Conservation (phyloP, 2,113 vertebrate genomes). For the Campylomormyrus numenius region DNA sequence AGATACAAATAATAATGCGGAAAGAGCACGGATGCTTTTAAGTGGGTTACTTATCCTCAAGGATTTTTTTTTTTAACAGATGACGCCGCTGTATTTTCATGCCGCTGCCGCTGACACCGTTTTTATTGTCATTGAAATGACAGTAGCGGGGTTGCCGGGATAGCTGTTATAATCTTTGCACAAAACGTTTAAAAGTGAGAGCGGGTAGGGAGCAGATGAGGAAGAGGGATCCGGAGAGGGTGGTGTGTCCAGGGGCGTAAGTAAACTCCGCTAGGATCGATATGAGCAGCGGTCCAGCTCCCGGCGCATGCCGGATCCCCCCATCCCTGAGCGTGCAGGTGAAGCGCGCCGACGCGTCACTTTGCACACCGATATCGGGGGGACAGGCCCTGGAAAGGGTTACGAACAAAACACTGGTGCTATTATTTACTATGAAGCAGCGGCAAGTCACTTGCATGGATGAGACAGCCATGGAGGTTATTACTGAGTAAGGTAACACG, state of each 20-base stretch:
- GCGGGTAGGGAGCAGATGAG: neutral
- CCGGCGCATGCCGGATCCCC: slow-evolving; percentile 10
- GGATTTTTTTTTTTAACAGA: neutral
- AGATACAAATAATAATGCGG: neutral
- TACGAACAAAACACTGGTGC: neutral
- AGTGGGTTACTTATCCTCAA: neutral
- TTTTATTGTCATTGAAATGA: slow-evolving; percentile 6
- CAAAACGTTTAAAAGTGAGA: neutral
- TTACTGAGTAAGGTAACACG: neutral
- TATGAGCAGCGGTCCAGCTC: neutral
- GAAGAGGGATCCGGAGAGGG: neutral
- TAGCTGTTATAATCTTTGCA: neutral
- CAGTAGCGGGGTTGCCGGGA: neutral
- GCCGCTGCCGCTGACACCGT: neutral
- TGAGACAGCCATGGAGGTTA: neutral
- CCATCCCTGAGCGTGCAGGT: slow-evolving; percentile 48
- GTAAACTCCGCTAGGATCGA: slow-evolving; percentile 10
- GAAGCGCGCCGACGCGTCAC: slow-evolving; percentile 31
- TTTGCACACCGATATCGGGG: slow-evolving; percentile 15
- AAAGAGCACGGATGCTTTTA: neutral
- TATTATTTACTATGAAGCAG: neutral
- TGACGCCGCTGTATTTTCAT: neutral
- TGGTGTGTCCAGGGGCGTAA: neutral
- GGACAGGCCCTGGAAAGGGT: neutral
- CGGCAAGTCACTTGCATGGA: neutral